Conservation (phyloP, 2,797 vertebrate species). For the Alcedo quadribrachys region DNA sequence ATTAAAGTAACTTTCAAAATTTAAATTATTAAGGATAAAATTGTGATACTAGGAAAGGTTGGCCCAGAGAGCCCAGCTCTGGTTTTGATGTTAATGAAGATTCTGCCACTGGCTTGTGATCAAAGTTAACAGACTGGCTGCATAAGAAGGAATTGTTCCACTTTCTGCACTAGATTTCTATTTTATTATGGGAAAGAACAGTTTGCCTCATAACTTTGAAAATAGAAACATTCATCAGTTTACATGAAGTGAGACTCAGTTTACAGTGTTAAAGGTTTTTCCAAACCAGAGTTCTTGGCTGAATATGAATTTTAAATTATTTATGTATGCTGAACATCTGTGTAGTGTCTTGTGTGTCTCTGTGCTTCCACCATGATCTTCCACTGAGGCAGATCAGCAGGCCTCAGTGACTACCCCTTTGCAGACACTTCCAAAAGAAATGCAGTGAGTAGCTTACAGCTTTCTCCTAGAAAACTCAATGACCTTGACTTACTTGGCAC, state of each 20-base stretch:
- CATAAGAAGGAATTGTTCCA: neutral
- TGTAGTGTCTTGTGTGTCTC: neutral
- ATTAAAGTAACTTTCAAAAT: slow-evolving; percentile 23
- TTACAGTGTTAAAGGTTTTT: neutral
- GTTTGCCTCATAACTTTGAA: neutral
- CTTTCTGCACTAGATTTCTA: neutral
- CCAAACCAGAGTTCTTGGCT: neutral
- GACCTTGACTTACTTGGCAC: neutral
- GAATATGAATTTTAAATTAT: neutral
- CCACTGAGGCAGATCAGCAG: neutral
- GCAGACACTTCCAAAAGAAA: neutral
- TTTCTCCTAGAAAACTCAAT: neutral
- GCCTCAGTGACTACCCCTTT: neutral
- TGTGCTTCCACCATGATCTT: neutral
- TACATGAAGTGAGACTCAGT: neutral
- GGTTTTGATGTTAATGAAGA: neutral
- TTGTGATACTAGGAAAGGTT: neutral
- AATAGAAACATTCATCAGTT: neutral
- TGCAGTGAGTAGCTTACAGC: neutral
- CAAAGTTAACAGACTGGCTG: neutral
- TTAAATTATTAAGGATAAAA: slow-evolving; percentile 21
- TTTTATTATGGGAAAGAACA: neutral
- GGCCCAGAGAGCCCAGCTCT: neutral
- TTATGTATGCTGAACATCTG: neutral
- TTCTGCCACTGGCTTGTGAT: neutral